Evolutionary conservation across 2,113 vertebrate genomes (phyloP), one percentile per base, ranked within the genome.

Genomic region (Numenius arquata): DNA sequence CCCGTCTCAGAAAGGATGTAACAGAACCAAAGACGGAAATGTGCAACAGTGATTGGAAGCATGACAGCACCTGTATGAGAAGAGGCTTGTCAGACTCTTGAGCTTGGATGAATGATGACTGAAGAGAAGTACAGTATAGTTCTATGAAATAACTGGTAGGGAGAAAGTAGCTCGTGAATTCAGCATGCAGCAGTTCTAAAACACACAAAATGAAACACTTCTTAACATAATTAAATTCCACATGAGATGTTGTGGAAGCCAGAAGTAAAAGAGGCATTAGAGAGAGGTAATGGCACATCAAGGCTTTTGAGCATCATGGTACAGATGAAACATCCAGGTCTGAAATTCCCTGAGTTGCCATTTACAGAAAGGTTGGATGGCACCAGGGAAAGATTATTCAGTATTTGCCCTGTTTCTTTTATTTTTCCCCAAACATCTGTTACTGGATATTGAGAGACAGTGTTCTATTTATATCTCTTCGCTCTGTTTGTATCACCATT

Each of bases 351-450:
- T 3, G 4, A 58, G 12, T 66, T 86, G 18, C 59, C 18, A 34
- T 92, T 95, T 74, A 86, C 65, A 81, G 79, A 92, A 90, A 90
- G 68, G 55, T 19, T 81, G 72, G n/a, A 80, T 63, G 68, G 59
- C 59, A 92, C 50, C 36, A 77, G 50, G 50, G 58, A 62, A 96
- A 92, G n/a, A 80, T 83, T 83, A 92, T 41, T 79, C 83, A 74
- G 68, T 80, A 59, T 83, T 80, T 88, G 15, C 15, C 68, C 75
- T 15, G 34, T 63, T 95, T 80, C n/a, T 86, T 84, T 77, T 92
- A 20, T 66, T 95, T 95, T 92, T 58, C 83, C 82, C 50, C 20
- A 77, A 79, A 83, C 61, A 79, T 62, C 88, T 92, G 45, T 86
- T 89, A 84, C 45, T 34, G 52, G 29, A 66, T 95, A 81, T 74